A percentile compares a stretch with the other conserved stretches of the same genome.
These are phyloP conservation scores for Bicyclus anynana DNA, from an alignment of 1,140 invertebrate genomes.

Conservation along the genomic window DNA sequence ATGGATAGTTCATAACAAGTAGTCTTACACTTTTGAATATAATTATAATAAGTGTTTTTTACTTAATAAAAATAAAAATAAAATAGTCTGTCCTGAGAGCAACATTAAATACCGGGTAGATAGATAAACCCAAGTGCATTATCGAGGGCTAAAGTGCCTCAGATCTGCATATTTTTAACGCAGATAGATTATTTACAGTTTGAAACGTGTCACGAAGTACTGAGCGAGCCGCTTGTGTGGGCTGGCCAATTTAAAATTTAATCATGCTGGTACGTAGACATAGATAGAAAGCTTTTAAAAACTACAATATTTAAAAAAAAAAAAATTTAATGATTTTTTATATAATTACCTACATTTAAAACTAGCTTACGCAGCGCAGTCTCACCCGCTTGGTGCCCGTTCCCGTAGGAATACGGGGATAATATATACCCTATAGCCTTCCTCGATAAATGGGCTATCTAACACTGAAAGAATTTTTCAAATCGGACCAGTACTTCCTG, in stretches of 20 bases:
- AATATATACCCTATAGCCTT: no score
- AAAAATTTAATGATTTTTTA: no score
- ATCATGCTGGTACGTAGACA: slow-evolving; percentile 45
- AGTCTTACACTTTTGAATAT: not conserved
- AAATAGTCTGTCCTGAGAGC: not conserved
- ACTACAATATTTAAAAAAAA: no score
- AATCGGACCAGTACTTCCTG: no score
- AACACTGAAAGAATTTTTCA: no score
- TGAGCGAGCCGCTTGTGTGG: slow-evolving; percentile 44
- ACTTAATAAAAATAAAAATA: not conserved
- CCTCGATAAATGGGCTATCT: no score
- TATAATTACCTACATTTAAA: no score
- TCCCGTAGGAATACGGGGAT: no score
- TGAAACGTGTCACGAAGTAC: slow-evolving; percentile 43
- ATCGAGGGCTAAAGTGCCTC: slow-evolving; percentile 12
- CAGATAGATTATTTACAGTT: slow-evolving; percentile 35
- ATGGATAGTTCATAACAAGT: not conserved
- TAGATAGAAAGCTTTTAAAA: slow-evolving; percentile 30
- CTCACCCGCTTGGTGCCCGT: no score
- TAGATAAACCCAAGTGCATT: slow-evolving; percentile 16
- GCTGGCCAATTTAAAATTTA: slow-evolving; percentile 56
- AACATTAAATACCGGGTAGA: slow-evolving; percentile 6
- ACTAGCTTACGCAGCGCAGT: no score
- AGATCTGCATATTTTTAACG: slow-evolving; percentile 34
- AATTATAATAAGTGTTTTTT: slow-evolving; percentile 1